Percentiles rank a stretch among this genome's conserved stretches.
These are phyloP conservation scores for Clarias magur DNA, from an alignment of 2,113 vertebrate genomes.

Conservation along the genomic window DNA sequence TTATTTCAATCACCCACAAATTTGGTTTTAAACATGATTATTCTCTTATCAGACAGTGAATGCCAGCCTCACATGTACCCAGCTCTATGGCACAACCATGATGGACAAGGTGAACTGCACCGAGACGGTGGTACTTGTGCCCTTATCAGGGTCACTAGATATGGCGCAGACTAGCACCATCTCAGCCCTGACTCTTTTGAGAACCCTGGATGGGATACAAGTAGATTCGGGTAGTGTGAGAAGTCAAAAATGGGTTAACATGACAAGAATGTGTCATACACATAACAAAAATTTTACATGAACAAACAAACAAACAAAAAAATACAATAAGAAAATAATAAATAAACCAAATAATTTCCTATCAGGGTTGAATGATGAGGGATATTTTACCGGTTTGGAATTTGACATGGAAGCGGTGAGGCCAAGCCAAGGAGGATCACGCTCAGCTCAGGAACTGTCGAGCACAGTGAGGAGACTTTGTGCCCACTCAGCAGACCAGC, in stretches of 20 bases:
- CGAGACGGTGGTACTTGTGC: conserved; percentile 64
- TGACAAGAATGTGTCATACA: neutral
- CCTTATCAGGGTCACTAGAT: conserved; percentile 54
- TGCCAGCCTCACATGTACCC: conserved; percentile 67
- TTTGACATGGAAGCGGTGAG: conserved; percentile 64
- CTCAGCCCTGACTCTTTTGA: conserved; percentile 68
- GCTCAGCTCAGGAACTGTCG: conserved; percentile 56
- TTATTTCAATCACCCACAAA: neutral
- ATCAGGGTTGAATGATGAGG: conserved; percentile 54
- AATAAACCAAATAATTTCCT: neutral
- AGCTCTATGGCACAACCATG: conserved; percentile 59
- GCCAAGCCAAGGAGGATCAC: conserved; percentile 50
- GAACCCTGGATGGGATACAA: conserved; percentile 63
- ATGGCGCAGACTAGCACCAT: conserved; percentile 64
- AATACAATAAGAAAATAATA: too few relatives aligned
- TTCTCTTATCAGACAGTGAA: conserved; percentile 62
- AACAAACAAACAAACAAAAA: too few relatives aligned
- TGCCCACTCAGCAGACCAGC: conserved; percentile 63
- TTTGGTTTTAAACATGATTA: neutral
- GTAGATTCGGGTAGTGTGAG: conserved; percentile 58
- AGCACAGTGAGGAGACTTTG: conserved; percentile 69
- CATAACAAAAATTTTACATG: too few relatives aligned
- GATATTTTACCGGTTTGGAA: conserved; percentile 57
- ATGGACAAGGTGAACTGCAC: conserved; percentile 77
- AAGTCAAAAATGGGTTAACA: neutral